Base-by-base conservation (phyloP, 2,888 invertebrate species). In the Caenorhabditis imperialis region DNA sequence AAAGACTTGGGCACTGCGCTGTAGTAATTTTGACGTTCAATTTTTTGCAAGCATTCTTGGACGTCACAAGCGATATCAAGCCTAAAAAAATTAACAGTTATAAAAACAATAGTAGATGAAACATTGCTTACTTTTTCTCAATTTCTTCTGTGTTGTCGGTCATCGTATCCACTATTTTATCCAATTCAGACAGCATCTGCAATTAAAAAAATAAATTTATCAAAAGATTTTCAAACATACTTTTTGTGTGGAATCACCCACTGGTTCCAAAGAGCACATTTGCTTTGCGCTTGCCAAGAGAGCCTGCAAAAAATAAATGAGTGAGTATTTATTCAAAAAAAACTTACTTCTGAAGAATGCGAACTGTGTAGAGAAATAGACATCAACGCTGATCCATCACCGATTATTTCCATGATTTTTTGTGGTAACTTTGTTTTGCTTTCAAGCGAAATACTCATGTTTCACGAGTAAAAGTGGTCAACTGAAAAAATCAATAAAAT, bases 381-480 rank as follows among this genome's bases (percentile, higher is more conserved):
- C 1, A 69, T 18, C 10, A 75, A 30, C 12, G 74, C 37, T 1
- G 74, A 69, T 14, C 60, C 69, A 69, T 75, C 74, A 1, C 61
- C 37, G 4, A 75, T 62, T 3, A 75, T 75, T 63, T 75, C 74
- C 27, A 75, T 8, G 18, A 75, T 69, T 37, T 75, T 75, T 35
- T 69, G 69, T 0, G 74, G 74, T 10, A 75, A 23, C 54, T 75
- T 75, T n/a, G 69, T 58, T 20, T 58, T 62, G 37, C 74, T 75
- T 54, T 75, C 74, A 16, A 75, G 57, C 3, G 74, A 57, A 53
- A 75, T 47, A 35, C 65, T 73, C 73, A 73, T 73, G n/a, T 50
- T 55, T 35, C 7, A 7, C 8, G 30, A 20, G 10, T 18, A 22
- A 45, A 20, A 27, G 16, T 20, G 7, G 16, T 2, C 40, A 30